A percentile compares a stretch with the other conserved stretches of the same genome.
These are phyloP conservation scores for Philhelius pedissequus DNA, from an alignment of 2,888 invertebrate species.

Conservation along the genomic window DNA sequence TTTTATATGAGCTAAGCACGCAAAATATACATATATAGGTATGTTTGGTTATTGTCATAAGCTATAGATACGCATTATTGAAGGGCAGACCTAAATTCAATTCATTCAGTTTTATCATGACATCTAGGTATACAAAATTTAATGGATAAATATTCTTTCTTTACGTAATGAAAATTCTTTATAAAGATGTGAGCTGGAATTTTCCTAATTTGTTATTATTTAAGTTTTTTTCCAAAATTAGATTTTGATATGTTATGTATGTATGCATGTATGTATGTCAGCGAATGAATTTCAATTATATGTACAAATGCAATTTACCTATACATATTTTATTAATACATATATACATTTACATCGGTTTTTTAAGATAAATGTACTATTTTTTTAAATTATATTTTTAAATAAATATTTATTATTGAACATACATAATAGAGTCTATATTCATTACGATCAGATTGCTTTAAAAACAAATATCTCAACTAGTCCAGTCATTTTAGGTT, in stretches of 20 bases:
- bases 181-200: neutral
- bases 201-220: neutral
- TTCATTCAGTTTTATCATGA: neutral
- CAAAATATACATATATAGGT: neutral
- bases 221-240: neutral
- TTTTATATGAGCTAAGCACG: conserved; percentile 14
- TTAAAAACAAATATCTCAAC: no score
- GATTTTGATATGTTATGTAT: neutral
- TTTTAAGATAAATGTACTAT: no score
- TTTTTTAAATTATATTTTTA: no score
- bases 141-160: neutral
- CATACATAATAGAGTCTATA: no score
- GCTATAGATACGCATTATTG: neutral
- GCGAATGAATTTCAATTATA: neutral
- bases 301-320: neutral
- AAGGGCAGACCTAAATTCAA: neutral
- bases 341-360: no score
- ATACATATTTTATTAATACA: no score
- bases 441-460: no score
- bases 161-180: neutral
- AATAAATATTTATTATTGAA: no score
- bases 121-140: neutral
- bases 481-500: no score
- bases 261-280: neutral
- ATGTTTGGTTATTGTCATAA: neutral